Evolutionary conservation across 2,888 invertebrate genomes (phyloP), one percentile per base, ranked within the genome.

Genomic region (Mimumesa dahlbomi): DNA sequence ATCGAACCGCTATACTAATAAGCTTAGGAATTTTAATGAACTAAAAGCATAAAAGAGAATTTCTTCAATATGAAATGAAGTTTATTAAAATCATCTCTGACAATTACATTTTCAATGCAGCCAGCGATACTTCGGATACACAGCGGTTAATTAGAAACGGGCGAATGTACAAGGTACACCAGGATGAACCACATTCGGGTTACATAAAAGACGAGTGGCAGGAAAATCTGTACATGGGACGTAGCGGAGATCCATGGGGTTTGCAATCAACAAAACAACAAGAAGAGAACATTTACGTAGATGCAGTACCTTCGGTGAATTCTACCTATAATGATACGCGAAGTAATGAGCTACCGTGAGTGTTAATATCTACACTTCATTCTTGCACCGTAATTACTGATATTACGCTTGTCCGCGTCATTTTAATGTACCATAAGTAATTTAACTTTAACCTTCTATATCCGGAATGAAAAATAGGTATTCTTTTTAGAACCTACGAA

Each of bases 221-320:
- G 6, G 83, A 75, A 16, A 64, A 79, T 43, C 61, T 83, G 36
- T 76, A 82, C 16, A 38, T 83, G 36, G 83, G 82, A 29, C 81
- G 73, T 54, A 83, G 83, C 53, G 83, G 85, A 34, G 79, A 86
- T 40, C 83, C 82, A 7, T 84, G 83, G 83, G 73, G 73, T 54
- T 73, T 64, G 3, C 66, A 76, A 11, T 81, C 80, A 1, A 5
- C 58, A 6, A 46, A 22, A 36, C 31, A 59, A 6, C 61, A 58
- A 21, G 22, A 61, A 7, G 45, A 50, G 31, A 58, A 68, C 46
- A 19, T 56, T 42, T 48, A 62, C 16, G 9, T 56, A 4, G 25
- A 13, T 13, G 36, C 49, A 42, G 45, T 40, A n/a, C 42, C 52
- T 16, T 36, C 49, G 6, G 11, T 31, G 11, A 79, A 73, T 21